A percentile compares a stretch with the other conserved stretches of the same genome.
Conservation (phyloP, 2,113 vertebrate genomes). For the Puffinus mauretanicus region DNA sequence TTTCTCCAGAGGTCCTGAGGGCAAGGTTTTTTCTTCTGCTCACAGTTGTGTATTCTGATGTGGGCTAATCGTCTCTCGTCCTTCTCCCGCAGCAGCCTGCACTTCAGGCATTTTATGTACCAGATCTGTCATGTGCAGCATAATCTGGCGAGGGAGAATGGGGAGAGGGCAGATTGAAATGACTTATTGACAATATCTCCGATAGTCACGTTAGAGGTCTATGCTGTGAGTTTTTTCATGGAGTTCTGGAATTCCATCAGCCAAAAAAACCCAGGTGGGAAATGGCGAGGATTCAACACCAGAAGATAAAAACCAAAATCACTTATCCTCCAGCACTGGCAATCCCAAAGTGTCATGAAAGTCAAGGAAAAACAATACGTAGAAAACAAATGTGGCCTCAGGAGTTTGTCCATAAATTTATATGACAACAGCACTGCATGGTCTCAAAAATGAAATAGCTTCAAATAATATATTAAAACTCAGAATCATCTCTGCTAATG, state of each 20-base stretch:
- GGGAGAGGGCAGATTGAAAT: neutral
- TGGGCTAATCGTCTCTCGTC: neutral
- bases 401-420: constrained; percentile 59
- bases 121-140: neutral
- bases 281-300: neutral
- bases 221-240: neutral
- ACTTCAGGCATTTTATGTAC: neutral
- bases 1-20: neutral
- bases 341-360: constrained; percentile 46
- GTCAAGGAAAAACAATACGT: constrained; percentile 42
- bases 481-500: constrained; percentile 15
- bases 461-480: constrained; percentile 38
- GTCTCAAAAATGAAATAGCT: neutral
- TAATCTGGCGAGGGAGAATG: neutral
- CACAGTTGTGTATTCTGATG: neutral
- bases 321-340: constrained; percentile 7
- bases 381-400: constrained; percentile 40
- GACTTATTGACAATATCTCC: neutral
- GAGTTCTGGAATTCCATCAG: neutral
- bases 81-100: neutral
- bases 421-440: neutral
- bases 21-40: neutral
- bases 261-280: neutral
- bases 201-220: neutral
- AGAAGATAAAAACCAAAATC: constrained; percentile 7